Evolutionary conservation across 2,797 vertebrate species (phyloP).

Genomic region (Mustela erminea): DNA sequence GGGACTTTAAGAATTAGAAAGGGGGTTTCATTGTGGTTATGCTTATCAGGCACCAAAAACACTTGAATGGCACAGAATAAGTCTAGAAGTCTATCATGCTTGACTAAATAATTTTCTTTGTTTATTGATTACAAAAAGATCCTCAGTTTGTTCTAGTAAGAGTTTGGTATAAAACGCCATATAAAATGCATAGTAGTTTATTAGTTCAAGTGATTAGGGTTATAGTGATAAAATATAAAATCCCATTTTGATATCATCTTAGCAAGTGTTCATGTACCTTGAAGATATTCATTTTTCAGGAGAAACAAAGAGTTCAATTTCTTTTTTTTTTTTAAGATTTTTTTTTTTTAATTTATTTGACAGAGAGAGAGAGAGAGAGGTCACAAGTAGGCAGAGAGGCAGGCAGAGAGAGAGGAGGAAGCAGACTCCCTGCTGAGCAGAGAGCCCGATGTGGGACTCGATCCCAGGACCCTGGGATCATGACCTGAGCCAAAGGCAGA

Average conservation of each 20-base stretch:
- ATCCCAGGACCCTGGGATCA: too few relatives aligned
- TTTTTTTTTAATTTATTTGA: too few relatives aligned
- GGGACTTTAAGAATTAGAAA: background rate
- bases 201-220: background rate
- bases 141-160: background rate
- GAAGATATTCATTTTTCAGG: background rate
- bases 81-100: background rate
- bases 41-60: background rate
- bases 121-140: background rate
- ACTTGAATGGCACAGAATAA: background rate
- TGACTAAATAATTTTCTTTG: background rate
- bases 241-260: background rate
- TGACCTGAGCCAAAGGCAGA: too few relatives aligned
- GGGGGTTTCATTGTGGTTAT: background rate
- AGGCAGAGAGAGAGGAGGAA: too few relatives aligned
- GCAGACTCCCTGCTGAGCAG: too few relatives aligned
- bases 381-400: too few relatives aligned
- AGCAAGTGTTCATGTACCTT: background rate
- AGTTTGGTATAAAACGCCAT: background rate
- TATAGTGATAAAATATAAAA: slow-evolving; percentile 9
- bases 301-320: background rate
- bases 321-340: too few relatives aligned
- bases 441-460: too few relatives aligned
- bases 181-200: slow-evolving; percentile 31
- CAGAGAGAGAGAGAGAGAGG: too few relatives aligned